phyloP scores from a whole-genome alignment of 2,113 vertebrate genomes.

The Rhinogobius similis region DNA sequence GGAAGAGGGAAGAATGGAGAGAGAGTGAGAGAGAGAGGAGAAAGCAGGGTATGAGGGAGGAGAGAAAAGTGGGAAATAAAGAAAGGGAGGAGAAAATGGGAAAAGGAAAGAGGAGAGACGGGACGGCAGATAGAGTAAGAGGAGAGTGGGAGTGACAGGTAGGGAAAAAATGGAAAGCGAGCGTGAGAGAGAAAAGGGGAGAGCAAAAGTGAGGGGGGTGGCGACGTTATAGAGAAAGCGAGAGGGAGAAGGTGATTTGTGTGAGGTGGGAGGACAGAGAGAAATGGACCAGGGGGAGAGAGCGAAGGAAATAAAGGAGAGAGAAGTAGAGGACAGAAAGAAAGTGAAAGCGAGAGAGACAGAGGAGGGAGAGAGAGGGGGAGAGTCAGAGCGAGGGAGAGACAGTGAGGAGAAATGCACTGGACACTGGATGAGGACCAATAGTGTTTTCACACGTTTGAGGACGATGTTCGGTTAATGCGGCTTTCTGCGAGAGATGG shows the following conservation, averaged over 20 bases:
- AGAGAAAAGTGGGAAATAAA: neutral
- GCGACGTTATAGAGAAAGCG: too few relatives aligned
- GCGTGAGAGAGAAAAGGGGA: too few relatives aligned
- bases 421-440: slow-evolving; percentile 34
- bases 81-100: too few relatives aligned
- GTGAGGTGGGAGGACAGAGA: too few relatives aligned
- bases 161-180: too few relatives aligned
- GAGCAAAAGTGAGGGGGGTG: too few relatives aligned
- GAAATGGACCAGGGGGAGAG: too few relatives aligned
- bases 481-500: slow-evolving; percentile 41
- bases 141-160: neutral
- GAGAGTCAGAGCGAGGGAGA: slow-evolving; percentile 4
- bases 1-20: too few relatives aligned
- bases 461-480: neutral
- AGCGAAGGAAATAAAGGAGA: neutral
- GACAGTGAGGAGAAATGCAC: slow-evolving; percentile 20
- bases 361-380: neutral
- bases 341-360: neutral
- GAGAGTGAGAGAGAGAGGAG: too few relatives aligned
- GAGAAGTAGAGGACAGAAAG: neutral
- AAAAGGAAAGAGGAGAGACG: too few relatives aligned
- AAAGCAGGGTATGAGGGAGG: too few relatives aligned
- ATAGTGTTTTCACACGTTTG: neutral
- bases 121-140: too few relatives aligned
- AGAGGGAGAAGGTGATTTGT: neutral